Conservation (phyloP, 2,888 invertebrate species). For the Microctonus hyperodae region DNA sequence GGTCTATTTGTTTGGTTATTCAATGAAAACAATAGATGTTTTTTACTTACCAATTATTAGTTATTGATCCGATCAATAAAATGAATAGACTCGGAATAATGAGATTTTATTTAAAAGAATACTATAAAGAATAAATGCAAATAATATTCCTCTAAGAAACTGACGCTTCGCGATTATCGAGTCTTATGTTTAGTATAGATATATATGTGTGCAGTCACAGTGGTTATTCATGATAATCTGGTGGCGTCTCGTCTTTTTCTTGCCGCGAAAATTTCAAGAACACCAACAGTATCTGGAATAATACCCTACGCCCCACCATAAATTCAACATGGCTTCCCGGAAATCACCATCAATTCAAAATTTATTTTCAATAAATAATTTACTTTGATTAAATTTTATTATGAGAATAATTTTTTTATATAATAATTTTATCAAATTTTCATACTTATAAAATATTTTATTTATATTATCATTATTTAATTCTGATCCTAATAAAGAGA, state of each 20-base stretch:
- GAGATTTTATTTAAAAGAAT: neutral
- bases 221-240: neutral
- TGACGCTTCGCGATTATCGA: neutral
- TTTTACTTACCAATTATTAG: neutral
- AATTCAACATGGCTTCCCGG: neutral
- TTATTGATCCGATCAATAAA: neutral
- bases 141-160: neutral
- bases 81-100: neutral
- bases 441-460: too few relatives aligned
- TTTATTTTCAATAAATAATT: neutral
- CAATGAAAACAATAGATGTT: neutral
- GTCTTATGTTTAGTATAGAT: neutral
- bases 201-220: neutral
- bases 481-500: too few relatives aligned
- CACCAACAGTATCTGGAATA: constrained; percentile 33
- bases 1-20: constrained; percentile 14
- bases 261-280: constrained; percentile 39
- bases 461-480: too few relatives aligned
- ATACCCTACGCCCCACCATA: constrained; percentile 10
- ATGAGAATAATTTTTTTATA: too few relatives aligned
- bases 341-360: neutral
- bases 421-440: too few relatives aligned
- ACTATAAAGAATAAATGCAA: neutral
- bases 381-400: too few relatives aligned
- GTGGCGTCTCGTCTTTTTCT: constrained; percentile 34